Percentiles rank a stretch among this genome's conserved stretches.
Evolutionary conservation across 2,113 vertebrate genomes (phyloP).

Genomic region (Pedetes capensis): DNA sequence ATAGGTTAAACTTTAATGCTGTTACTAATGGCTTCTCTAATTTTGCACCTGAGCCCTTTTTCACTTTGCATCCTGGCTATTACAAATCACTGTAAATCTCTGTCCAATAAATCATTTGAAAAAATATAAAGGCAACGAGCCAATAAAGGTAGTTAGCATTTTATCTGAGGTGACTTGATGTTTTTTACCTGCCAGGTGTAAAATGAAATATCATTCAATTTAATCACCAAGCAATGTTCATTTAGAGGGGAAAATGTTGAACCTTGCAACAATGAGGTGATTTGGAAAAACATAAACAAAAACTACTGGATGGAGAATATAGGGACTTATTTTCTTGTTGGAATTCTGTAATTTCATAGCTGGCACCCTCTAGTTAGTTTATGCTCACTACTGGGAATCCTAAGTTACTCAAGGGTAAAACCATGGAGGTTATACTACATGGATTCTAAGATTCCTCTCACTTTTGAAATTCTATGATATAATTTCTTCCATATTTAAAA

Average conservation of each 20-base stretch:
- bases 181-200: neutral
- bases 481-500: slow-evolving; percentile 2
- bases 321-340: neutral
- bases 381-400: neutral
- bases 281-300: neutral
- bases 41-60: neutral
- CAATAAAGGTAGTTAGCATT: slow-evolving; percentile 17
- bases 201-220: slow-evolving; percentile 13
- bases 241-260: neutral
- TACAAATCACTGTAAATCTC: slow-evolving; percentile 20
- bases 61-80: neutral
- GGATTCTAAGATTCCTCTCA: neutral
- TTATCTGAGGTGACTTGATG: neutral
- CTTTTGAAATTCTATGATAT: neutral
- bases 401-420: neutral
- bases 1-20: neutral
- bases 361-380: neutral
- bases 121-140: neutral
- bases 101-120: slow-evolving; percentile 41
- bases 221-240: neutral
- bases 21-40: neutral
- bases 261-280: neutral
- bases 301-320: neutral
- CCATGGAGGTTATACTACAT: neutral
- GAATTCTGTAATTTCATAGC: neutral